A percentile compares a stretch with the other conserved stretches of the same genome.
These are phyloP conservation scores for Auanema sp. DNA, from an alignment of 2,888 invertebrate species.

Conservation along the genomic window DNA sequence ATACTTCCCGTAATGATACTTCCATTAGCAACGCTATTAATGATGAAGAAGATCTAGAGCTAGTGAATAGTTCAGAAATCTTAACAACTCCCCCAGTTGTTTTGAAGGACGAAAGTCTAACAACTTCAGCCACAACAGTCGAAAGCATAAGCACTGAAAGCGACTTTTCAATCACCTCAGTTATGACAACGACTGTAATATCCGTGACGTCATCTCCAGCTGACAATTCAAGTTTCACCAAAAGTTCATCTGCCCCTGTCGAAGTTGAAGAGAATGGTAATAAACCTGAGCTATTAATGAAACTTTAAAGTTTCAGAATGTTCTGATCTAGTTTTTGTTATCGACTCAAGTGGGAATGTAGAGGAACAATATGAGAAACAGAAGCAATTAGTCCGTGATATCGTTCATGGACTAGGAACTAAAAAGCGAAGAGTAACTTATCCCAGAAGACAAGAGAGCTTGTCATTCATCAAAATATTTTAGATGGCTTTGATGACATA, in stretches of 20 bases:
- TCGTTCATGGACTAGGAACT: constrained; percentile 17
- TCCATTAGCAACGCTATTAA: too few species aligned
- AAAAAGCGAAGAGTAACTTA: constrained; percentile 26
- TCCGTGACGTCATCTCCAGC: neutral
- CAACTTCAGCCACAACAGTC: constrained; percentile 13
- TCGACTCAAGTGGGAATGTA: constrained; percentile 45
- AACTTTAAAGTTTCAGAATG: constrained; percentile 24
- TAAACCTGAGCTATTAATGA: constrained; percentile 1
- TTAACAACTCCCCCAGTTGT: constrained; percentile 8
- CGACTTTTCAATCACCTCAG: constrained; percentile 8
- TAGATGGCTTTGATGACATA: constrained; percentile 39
- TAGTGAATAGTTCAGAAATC: constrained; percentile 13
- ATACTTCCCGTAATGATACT: too few species aligned
- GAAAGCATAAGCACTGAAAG: constrained; percentile 11
- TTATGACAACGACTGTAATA: constrained; percentile 8
- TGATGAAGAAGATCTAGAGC: neutral
- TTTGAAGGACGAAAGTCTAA: constrained; percentile 12
- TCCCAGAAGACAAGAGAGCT: neutral
- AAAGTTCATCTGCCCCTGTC: neutral
- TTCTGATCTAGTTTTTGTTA: constrained; percentile 36
- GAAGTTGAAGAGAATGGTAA: neutral
- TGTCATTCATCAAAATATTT: constrained; percentile 9
- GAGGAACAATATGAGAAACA: constrained; percentile 39
- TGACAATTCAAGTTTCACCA: neutral
- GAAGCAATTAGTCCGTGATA: constrained; percentile 34